Percentiles rank a stretch among this genome's conserved stretches.
Conservation (phyloP, 2,113 vertebrate genomes). For the Gallinago media region DNA sequence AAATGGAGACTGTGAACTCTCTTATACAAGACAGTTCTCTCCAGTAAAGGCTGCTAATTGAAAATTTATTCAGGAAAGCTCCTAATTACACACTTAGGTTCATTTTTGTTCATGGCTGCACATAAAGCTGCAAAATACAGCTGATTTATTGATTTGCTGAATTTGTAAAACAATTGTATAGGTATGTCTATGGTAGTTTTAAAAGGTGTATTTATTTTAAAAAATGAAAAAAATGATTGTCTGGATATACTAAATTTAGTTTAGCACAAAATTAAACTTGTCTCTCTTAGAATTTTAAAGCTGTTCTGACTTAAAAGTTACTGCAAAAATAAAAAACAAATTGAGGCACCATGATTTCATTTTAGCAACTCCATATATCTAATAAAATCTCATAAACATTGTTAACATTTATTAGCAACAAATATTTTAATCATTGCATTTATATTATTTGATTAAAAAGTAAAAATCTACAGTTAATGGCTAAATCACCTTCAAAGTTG, state of each 20-base stretch:
- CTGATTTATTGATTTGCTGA: neutral
- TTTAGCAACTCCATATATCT: accelerated
- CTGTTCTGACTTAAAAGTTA: neutral
- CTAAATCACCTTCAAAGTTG: neutral
- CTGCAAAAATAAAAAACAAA: neutral
- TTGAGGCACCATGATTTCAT: neutral
- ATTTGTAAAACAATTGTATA: neutral
- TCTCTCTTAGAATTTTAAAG: neutral
- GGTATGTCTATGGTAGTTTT: neutral
- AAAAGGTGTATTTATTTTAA: neutral
- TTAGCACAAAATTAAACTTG: neutral
- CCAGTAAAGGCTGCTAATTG: neutral
- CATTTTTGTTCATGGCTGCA: neutral
- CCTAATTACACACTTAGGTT: neutral
- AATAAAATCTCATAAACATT: neutral
- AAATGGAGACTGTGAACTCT: neutral
- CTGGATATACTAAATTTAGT: neutral
- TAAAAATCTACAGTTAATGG: neutral
- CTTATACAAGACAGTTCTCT: neutral
- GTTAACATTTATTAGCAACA: neutral
- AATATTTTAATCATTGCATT: neutral
- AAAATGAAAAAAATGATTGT: neutral
- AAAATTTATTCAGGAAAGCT: neutral
- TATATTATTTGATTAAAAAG: neutral
- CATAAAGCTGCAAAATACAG: neutral